Conservation (phyloP, 1,140 invertebrate species). For the Drosophila asahinai region DNA sequence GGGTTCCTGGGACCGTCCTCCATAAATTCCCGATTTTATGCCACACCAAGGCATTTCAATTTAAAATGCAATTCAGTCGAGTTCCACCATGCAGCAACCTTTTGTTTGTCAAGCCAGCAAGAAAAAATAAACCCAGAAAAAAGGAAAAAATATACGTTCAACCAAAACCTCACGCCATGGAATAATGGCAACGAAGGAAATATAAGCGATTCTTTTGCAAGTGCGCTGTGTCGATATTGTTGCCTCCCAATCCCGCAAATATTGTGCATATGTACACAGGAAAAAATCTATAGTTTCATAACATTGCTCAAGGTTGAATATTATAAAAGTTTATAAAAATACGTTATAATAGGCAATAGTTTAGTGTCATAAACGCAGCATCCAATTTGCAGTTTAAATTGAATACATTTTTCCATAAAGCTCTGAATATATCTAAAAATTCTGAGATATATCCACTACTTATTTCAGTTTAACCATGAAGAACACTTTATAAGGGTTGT, state of each 20-base stretch:
- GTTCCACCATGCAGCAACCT: constrained; percentile 39
- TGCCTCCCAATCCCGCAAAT: constrained; percentile 16
- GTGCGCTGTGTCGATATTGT: constrained; percentile 46
- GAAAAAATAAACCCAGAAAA: constrained; percentile 20
- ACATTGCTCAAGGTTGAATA: not conserved
- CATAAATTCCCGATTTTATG: constrained; percentile 40
- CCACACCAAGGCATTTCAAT: constrained; percentile 37
- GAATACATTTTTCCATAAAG: not conserved
- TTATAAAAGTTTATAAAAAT: not conserved
- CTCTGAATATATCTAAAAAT: too few relatives aligned
- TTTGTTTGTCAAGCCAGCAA: constrained; percentile 44
- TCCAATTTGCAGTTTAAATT: not conserved
- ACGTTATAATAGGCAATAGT: too few relatives aligned
- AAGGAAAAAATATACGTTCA: constrained; percentile 10
- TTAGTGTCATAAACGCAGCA: not conserved
- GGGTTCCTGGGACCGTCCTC: not conserved
- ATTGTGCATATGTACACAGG: constrained; percentile 24
- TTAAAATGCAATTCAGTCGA: constrained; percentile 46
- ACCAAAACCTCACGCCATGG: constrained; percentile 33
- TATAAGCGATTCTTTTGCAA: constrained; percentile 44
- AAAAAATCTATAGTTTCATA: not conserved
- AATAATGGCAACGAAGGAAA: constrained; percentile 33
- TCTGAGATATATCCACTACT: too few relatives aligned
- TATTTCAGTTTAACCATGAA: too few relatives aligned
- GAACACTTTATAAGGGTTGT: too few relatives aligned